These are phyloP conservation scores for Orycteropus afer DNA, from an alignment of 2,113 vertebrate species.

Conservation along the genomic window DNA sequence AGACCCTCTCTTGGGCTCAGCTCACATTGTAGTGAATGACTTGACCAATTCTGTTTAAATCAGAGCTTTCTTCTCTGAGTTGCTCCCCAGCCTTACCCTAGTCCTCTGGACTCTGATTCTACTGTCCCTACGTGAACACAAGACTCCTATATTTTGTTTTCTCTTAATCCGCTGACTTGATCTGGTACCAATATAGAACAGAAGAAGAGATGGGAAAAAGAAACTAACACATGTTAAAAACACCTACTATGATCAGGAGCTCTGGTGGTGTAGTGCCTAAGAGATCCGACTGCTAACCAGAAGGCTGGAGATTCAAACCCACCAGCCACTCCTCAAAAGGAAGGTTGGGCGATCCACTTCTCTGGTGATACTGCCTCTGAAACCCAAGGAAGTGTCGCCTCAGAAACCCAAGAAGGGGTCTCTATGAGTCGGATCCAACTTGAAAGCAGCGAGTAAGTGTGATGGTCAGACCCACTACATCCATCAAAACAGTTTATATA, in stretches of 20 bases:
- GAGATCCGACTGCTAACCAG: too few species aligned
- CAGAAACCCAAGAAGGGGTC: too few species aligned
- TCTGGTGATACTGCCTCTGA: too few species aligned
- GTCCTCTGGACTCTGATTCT: background rate
- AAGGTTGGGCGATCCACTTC: too few species aligned
- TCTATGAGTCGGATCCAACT: too few species aligned
- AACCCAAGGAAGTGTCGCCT: too few species aligned
- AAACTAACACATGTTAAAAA: background rate
- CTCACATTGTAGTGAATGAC: background rate
- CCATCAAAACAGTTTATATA: background rate
- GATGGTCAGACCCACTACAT: background rate
- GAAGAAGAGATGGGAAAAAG: background rate
- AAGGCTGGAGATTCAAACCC: too few species aligned
- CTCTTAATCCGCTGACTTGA: background rate
- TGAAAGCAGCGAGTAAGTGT: too few species aligned
- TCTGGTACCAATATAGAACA: background rate
- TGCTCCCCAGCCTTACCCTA: background rate
- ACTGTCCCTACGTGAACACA: background rate
- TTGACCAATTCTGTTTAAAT: background rate
- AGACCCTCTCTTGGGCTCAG: background rate
- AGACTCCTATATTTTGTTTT: constrained; percentile 20
- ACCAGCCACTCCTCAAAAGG: too few species aligned
- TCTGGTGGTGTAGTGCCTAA: too few species aligned
- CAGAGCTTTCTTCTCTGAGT: background rate
- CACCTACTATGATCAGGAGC: background rate